Evolutionary conservation across 2,888 invertebrate genomes (phyloP), one percentile per base, ranked within the genome.

Genomic region (Eilema depressum): DNA sequence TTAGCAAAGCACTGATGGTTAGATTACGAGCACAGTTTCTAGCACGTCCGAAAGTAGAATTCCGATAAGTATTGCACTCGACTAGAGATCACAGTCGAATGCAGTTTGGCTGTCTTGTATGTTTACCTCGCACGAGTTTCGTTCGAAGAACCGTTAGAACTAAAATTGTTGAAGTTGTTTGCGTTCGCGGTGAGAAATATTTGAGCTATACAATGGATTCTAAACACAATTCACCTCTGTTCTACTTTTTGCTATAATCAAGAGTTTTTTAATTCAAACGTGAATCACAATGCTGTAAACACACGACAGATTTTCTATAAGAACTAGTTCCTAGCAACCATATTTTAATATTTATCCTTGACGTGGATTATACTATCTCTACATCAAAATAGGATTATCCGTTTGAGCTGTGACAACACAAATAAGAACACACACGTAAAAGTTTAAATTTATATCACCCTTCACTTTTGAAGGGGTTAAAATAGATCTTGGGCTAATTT

Each of bases 61-160:
- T 76, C 69, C 78, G 68, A 72, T 62, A 72, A 74, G 76, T 82
- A 82, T 77, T 75, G 73, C 82, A 73, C 81, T 72, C 78, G 70
- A 28, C 69, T 73, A 78, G 72, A 80, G 81, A 75, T 74, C 69
- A 81, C 74, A 82, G 74, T 82, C 80, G 72, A 81, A 76, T 82
- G 78, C 77, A 78, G 71, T 68, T 69, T 63, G 61, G 67, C 60
- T 69, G 61, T 74, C 71, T 75, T 53, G 77, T 79, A 71, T 75
- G 70, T 81, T 81, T 77, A 80, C 68, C 73, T 78, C 79, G 79
- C 77, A 79, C 85, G 80, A 82, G 85, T 86, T 84, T 85, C 82
- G 83, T 83, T 82, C 80, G 75, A 76, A 82, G 84, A 82, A 87
- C 88, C 88, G 88, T 86, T 88, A 85, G 79, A 83, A 84, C 82